Evolutionary conservation across 2,797 vertebrate genomes (phyloP), one percentile per base, ranked within the genome.

Genomic region (Hypotaenidia philippensis): DNA sequence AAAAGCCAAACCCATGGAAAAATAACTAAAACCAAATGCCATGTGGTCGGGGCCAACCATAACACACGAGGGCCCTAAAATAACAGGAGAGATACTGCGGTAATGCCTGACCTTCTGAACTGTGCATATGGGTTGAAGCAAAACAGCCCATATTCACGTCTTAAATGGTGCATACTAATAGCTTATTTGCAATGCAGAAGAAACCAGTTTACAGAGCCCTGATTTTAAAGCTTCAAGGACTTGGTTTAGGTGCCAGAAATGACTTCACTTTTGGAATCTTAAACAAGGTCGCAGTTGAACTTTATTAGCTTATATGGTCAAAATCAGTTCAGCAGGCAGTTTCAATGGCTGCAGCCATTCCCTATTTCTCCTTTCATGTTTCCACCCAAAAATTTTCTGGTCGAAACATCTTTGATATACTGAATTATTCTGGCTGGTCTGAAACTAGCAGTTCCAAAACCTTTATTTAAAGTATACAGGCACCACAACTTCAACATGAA

Each of bases 1-100:
- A 89, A 96, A 97, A 97, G 91, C 94, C 96, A 97, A 98, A 97
- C 82, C 95, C 93, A 83, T 83, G 90, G 91, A 97, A 97, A 97
- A 98, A 97, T 96, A 97, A 96, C 80, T 94, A 91, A 98, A 98
- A 97, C 95, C 96, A 97, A 98, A 97, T 82, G 86, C 92, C 94
- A 91, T 64, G 78, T 83, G 87, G 92, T 80, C 40, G 32, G 83
- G 71, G 97, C 97, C 97, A 98, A 98, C 56, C 91, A 97, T 96
- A 98, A 98, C 94, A 98, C 87, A 96, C 7, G 26, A 93, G 91
- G 97, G 85, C 90, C 87, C 87, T 96, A 97, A 97, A 98, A 97
- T 97, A 98, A 97, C 95, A 98, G 94, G 93, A 98, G 96, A 95
- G 83, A 96, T 83, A 41, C 84, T 97, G 96, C 27, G 96, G 97